Percentiles rank a stretch among this genome's conserved stretches.
phyloP scores from a whole-genome alignment of 92 coral and sea anemone species.

The Porites rus region DNA sequence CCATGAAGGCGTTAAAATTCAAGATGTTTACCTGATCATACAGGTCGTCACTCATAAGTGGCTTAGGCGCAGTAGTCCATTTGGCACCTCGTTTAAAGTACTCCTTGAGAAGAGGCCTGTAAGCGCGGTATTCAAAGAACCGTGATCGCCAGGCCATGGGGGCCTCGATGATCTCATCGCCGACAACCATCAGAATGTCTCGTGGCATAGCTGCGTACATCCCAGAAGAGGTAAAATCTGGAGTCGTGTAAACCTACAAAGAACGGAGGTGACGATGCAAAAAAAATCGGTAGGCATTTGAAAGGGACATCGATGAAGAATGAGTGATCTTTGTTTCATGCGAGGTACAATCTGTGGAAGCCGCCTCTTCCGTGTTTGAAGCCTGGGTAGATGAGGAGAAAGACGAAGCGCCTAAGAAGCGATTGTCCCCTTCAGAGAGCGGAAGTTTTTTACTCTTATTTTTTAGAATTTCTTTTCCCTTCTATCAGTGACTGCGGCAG shows the following conservation, averaged over 20 bases:
- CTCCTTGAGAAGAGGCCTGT: conserved; percentile 85
- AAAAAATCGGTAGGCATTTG: background rate
- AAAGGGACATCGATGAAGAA: background rate
- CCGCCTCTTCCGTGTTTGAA: too few species aligned
- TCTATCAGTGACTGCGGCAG: too few species aligned
- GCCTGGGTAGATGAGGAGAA: too few species aligned
- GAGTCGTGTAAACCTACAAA: conserved; percentile 77
- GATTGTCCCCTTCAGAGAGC: too few species aligned
- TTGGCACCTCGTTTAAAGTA: conserved; percentile 87
- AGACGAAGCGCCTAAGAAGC: too few species aligned
- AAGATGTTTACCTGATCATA: conserved; percentile 74
- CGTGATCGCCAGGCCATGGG: conserved; percentile 96
- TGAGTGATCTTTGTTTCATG: background rate
- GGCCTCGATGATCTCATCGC: conserved; percentile 87
- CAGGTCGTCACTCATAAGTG: conserved; percentile 81
- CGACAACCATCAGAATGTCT: conserved; percentile 83
- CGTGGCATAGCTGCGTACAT: conserved; percentile 95
- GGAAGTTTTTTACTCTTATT: too few species aligned
- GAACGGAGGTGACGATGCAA: background rate
- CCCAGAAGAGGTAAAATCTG: conserved; percentile 83
- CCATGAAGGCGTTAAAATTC: background rate
- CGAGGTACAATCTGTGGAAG: too few species aligned
- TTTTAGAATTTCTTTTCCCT: too few species aligned
- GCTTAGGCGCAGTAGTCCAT: conserved; percentile 94
- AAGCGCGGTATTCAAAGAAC: conserved; percentile 91